Evolutionary conservation across 2,113 vertebrate genomes (phyloP).

Genomic region (Spheniscus mendiculus): DNA sequence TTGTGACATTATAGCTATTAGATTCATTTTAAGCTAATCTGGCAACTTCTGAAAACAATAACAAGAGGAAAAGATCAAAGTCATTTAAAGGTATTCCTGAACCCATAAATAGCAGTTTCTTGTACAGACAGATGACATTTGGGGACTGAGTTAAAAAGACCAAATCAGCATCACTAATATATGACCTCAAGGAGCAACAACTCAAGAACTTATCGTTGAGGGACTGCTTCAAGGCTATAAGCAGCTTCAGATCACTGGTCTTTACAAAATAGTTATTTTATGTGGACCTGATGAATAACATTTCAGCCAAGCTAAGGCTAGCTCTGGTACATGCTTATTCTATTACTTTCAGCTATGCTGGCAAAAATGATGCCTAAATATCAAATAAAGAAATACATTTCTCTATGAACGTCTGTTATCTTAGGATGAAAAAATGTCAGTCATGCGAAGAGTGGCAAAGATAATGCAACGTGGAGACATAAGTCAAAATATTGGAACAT

Average conservation of each 20-base stretch:
- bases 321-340: neutral
- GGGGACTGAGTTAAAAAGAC: neutral
- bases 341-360: rapidly evolving
- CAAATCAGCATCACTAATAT: neutral
- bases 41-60: neutral
- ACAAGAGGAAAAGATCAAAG: neutral
- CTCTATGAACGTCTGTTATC: neutral
- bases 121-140: neutral
- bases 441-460: neutral
- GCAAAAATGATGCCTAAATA: neutral
- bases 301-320: neutral
- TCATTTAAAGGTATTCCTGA: neutral
- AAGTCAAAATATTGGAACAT: neutral
- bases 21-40: conserved; percentile 2
- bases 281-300: neutral
- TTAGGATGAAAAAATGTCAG: neutral
- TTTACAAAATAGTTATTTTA: conserved; percentile 21
- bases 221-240: neutral
- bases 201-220: neutral
- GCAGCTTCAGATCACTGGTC: neutral
- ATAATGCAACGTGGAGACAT: neutral
- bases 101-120: neutral
- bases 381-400: neutral
- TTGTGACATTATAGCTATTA: neutral
- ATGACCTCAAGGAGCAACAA: neutral